phyloP scores from a whole-genome alignment of 2,888 invertebrate species.

The Oxyteleia sp. region DNA sequence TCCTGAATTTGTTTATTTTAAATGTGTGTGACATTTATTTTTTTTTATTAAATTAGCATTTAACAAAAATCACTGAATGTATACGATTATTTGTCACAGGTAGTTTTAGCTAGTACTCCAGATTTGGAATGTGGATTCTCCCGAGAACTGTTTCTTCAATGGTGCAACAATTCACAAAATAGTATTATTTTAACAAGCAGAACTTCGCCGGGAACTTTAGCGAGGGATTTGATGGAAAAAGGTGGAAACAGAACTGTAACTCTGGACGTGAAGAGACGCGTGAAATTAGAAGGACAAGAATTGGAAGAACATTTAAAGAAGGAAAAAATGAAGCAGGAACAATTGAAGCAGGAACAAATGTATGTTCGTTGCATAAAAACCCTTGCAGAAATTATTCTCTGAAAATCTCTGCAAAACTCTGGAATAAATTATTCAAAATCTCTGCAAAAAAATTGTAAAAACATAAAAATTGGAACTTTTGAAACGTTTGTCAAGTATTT shows the following conservation, averaged over 20 bases:
- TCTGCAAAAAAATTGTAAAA: too few species aligned
- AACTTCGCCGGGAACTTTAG: slow-evolving; percentile 94
- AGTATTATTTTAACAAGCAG: slow-evolving; percentile 97
- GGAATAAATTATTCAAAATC: too few species aligned
- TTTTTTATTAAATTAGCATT: not conserved
- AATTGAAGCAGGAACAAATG: slow-evolving; percentile 87
- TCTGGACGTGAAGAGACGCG: slow-evolving; percentile 91
- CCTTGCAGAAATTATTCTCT: too few species aligned
- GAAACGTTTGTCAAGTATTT: too few species aligned
- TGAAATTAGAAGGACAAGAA: slow-evolving; percentile 93
- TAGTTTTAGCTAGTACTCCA: slow-evolving; percentile 97
- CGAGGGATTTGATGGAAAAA: slow-evolving; percentile 93
- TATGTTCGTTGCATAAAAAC: too few species aligned
- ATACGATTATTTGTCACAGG: slow-evolving; percentile 86
- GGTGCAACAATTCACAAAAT: slow-evolving; percentile 97
- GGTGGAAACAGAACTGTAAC: slow-evolving; percentile 92
- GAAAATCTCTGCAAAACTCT: too few species aligned
- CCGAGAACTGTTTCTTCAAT: slow-evolving; percentile 96
- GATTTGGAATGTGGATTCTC: slow-evolving; percentile 99
- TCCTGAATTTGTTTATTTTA: too few species aligned
- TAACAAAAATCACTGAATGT: too few species aligned
- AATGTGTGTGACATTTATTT: too few species aligned
- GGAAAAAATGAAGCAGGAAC: slow-evolving; percentile 89
- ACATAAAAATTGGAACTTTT: too few species aligned
- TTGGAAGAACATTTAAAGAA: slow-evolving; percentile 92